phyloP scores from a whole-genome alignment of 2,888 invertebrate genomes.

The Globia sparganii region DNA sequence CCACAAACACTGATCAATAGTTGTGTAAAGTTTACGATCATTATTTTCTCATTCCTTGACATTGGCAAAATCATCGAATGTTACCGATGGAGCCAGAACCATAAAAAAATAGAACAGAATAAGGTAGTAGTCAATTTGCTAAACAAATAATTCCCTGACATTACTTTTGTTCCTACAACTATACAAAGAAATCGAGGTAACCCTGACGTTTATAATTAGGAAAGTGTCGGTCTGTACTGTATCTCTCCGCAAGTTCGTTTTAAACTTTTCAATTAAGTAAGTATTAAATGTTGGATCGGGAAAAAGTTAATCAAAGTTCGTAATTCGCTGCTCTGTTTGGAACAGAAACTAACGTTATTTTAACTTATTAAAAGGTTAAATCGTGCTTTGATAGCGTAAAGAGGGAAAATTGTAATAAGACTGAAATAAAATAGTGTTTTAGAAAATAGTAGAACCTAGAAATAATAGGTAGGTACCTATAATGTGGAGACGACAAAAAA shows the following conservation, averaged over 20 bases:
- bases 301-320: conserved; percentile 76
- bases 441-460: not conserved
- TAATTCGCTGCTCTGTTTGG: conserved; percentile 67
- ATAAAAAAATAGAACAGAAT: too few species aligned
- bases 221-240: conserved; percentile 61
- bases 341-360: conserved; percentile 65
- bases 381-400: conserved; percentile 11
- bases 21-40: too few species aligned
- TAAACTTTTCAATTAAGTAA: conserved; percentile 79
- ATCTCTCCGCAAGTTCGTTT: conserved; percentile 68
- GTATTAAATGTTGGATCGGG: conserved; percentile 75
- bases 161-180: conserved; percentile 8
- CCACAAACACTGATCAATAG: too few species aligned
- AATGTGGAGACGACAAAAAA: not conserved
- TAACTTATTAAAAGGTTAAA: conserved; percentile 62
- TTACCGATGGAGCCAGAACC: too few species aligned
- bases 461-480: not conserved
- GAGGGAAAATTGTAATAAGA: not conserved
- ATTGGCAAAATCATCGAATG: too few species aligned
- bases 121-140: not conserved
- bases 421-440: not conserved
- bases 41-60: too few species aligned
- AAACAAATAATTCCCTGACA: not conserved
- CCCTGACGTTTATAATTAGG: conserved; percentile 64
- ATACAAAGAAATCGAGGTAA: conserved; percentile 26